Conservation (phyloP, 2,113 vertebrate species). For the Oryzias curvinotus region DNA sequence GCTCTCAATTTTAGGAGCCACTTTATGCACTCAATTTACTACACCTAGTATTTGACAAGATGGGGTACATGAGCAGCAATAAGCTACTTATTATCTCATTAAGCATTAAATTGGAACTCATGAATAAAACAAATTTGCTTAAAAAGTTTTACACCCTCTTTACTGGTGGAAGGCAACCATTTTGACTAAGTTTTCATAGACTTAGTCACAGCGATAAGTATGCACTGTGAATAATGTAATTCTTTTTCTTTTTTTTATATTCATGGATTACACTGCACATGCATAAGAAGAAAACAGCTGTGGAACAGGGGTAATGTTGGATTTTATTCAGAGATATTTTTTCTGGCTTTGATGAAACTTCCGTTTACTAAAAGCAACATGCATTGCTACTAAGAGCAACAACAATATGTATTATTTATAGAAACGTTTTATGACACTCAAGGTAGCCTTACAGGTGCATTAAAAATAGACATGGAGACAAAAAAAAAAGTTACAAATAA, state of each 20-base stretch:
- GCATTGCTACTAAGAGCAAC: too few relatives aligned
- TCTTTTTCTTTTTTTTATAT: not conserved
- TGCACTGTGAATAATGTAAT: not conserved
- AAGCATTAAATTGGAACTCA: not conserved
- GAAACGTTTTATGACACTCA: too few relatives aligned
- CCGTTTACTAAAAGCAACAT: slow-evolving; percentile 30
- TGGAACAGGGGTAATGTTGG: not conserved
- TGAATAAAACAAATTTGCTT: not conserved
- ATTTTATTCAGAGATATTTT: slow-evolving; percentile 10
- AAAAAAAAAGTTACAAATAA: too few relatives aligned
- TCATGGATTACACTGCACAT: not conserved
- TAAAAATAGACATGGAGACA: too few relatives aligned
- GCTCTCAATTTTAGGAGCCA: slow-evolving; percentile 8
- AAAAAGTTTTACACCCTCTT: not conserved
- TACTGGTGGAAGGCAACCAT: not conserved
- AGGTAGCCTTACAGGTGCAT: too few relatives aligned
- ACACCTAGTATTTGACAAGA: slow-evolving; percentile 12
- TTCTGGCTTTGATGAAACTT: slow-evolving; percentile 18
- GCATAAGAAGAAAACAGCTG: not conserved
- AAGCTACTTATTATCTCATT: not conserved
- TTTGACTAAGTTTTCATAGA: not conserved
- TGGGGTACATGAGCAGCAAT: not conserved
- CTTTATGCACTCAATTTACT: slow-evolving; percentile 5
- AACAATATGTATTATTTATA: too few relatives aligned
- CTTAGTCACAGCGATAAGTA: not conserved